Conservation (phyloP, 2,888 invertebrate genomes). For the Trilocha varians region DNA sequence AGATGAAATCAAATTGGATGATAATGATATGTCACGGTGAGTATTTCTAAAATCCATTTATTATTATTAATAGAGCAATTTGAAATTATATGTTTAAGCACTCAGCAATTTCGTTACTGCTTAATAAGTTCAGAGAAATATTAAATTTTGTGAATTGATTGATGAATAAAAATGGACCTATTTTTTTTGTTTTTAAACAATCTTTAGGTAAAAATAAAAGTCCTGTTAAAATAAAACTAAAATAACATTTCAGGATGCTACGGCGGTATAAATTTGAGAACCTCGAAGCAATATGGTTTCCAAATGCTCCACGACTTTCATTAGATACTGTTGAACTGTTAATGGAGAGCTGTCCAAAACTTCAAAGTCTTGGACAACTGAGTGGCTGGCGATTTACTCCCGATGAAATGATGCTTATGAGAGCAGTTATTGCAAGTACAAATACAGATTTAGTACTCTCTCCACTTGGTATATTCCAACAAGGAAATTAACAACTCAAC, state of each 20-base stretch:
- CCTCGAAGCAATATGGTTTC: constrained; percentile 80
- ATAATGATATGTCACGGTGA: constrained; percentile 78
- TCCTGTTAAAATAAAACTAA: not conserved
- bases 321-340: constrained; percentile 76
- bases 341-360: constrained; percentile 78
- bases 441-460: constrained; percentile 78
- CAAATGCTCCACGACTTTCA: constrained; percentile 77
- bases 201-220: no score
- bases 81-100: no score
- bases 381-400: constrained; percentile 79
- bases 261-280: constrained; percentile 76
- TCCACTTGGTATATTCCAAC: constrained; percentile 73
- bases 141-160: no score
- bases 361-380: constrained; percentile 77
- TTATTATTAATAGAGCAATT: not conserved
- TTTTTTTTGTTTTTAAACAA: no score
- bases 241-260: constrained; percentile 68
- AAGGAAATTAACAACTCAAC: constrained; percentile 27
- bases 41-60: constrained; percentile 11
- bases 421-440: constrained; percentile 76
- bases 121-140: no score
- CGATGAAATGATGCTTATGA: constrained; percentile 78
- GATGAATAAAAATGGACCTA: no score
- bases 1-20: constrained; percentile 77
- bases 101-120: no score